Evolutionary conservation across 2,113 vertebrate species (phyloP).

Genomic region (Otocyon megalotis): DNA sequence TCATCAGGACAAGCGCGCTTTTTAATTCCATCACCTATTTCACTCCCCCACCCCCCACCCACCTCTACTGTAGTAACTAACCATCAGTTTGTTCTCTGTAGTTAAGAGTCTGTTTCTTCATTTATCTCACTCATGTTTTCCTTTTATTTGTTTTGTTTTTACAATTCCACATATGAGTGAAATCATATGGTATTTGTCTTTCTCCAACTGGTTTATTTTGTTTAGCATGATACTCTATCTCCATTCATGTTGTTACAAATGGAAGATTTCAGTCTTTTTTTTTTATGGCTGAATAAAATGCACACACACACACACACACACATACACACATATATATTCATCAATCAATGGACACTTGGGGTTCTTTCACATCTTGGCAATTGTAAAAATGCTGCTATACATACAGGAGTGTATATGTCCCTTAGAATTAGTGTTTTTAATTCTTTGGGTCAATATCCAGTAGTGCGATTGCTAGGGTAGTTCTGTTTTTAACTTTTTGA

Average conservation of each 20-base stretch:
- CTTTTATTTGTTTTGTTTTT: neutral
- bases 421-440: neutral
- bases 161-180: neutral
- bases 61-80: neutral
- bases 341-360: neutral
- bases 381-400: neutral
- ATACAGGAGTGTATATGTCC: neutral
- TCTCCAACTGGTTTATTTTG: neutral
- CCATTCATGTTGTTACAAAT: neutral
- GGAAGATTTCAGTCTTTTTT: neutral
- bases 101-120: neutral
- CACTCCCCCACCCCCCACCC: neutral
- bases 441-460: neutral
- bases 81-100: neutral
- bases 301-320: too few relatives aligned
- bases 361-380: neutral
- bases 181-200: neutral
- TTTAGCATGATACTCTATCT: neutral
- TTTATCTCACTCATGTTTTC: neutral
- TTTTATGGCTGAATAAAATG: neutral
- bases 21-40: neutral
- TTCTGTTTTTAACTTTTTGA: neutral
- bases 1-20: neutral
- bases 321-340: neutral
- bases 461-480: neutral